Conservation (phyloP, 2,797 vertebrate species). For the Alcedo quadribrachys region DNA sequence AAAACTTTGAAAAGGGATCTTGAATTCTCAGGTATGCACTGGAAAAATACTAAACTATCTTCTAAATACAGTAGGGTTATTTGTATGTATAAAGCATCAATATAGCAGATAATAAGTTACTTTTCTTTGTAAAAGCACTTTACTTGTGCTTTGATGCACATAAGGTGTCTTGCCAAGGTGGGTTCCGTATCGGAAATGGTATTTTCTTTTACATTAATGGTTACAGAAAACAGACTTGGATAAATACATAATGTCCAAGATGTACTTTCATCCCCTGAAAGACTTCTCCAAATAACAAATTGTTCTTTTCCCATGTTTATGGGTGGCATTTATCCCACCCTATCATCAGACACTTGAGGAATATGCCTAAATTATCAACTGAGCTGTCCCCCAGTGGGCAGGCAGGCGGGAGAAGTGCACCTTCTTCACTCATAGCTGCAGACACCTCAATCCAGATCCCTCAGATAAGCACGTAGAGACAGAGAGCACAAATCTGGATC, state of each 20-base stretch:
- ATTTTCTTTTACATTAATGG: not conserved
- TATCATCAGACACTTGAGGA: not conserved
- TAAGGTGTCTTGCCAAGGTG: not conserved
- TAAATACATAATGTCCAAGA: not conserved
- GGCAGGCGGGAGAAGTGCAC: not conserved
- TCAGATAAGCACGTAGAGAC: not conserved
- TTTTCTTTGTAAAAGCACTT: not conserved
- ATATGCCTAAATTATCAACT: not conserved
- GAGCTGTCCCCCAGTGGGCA: not conserved
- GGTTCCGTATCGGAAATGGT: not conserved
- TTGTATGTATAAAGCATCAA: not conserved
- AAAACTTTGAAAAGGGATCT: not conserved
- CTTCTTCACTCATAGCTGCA: not conserved
- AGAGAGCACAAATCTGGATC: fast-evolving
- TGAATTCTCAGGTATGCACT: not conserved
- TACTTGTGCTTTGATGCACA: not conserved
- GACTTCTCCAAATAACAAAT: not conserved
- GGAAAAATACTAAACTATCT: not conserved
- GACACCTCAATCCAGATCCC: not conserved
- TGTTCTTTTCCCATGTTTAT: not conserved
- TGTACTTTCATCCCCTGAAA: not conserved
- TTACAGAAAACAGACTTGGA: not conserved
- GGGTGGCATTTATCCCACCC: not conserved
- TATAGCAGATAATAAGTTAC: not conserved
- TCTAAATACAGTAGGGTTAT: not conserved